phyloP scores from a whole-genome alignment of 2,888 invertebrate genomes.

The Dicycla oo region DNA sequence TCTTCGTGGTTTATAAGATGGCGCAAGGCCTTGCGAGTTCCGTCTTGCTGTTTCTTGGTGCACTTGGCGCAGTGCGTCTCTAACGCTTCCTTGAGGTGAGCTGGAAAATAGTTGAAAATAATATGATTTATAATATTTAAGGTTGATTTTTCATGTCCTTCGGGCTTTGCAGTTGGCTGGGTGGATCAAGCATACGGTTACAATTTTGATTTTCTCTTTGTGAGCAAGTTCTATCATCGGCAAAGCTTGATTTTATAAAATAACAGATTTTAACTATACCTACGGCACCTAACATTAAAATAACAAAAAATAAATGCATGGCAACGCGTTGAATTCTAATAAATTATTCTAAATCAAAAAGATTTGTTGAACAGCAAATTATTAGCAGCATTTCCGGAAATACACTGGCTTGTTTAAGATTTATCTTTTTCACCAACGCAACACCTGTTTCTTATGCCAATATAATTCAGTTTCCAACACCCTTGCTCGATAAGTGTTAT shows the following conservation, averaged over 20 bases:
- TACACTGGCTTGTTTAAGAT: neutral
- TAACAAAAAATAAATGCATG: neutral
- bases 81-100: slow-evolving; percentile 72
- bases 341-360: too few relatives aligned
- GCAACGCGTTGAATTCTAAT: neutral
- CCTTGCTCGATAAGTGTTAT: neutral
- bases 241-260: neutral
- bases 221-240: neutral
- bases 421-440: neutral
- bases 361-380: neutral
- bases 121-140: neutral
- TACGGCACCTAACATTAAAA: too few relatives aligned
- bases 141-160: too few relatives aligned
- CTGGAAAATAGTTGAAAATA: slow-evolving; percentile 37
- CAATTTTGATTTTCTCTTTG: neutral
- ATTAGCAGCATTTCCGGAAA: neutral
- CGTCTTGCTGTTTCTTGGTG: slow-evolving; percentile 70
- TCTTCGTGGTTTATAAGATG: slow-evolving; percentile 77
- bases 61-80: slow-evolving; percentile 77
- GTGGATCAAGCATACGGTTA: too few relatives aligned
- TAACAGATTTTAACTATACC: neutral
- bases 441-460: neutral
- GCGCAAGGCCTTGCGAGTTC: slow-evolving; percentile 72
- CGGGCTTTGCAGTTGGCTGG: neutral
- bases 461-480: neutral